phyloP scores from a whole-genome alignment of 1,140 invertebrate genomes.

The Tetraneura akinire region DNA sequence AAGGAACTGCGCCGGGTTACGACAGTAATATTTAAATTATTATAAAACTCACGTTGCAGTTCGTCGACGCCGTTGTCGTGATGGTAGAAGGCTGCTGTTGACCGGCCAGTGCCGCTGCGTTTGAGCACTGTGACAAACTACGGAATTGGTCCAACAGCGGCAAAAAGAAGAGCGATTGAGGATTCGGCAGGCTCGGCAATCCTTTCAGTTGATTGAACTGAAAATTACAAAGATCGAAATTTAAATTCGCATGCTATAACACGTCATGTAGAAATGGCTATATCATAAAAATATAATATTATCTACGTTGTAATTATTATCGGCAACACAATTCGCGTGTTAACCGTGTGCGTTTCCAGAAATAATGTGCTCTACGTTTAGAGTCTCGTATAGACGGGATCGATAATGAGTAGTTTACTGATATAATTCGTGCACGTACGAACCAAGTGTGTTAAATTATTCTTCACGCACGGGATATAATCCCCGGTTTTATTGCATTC shows the following conservation, averaged over 20 bases:
- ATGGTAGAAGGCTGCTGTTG: conserved; percentile 16
- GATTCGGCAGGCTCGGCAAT: conserved; percentile 46
- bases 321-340: no score
- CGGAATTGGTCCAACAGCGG: conserved; percentile 66
- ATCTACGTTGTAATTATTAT: no score
- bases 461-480: neutral
- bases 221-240: no score
- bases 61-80: conserved; percentile 26
- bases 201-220: conserved; percentile 40
- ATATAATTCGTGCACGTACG: neutral
- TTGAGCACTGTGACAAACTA: conserved; percentile 8
- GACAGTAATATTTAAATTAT: no score
- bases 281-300: no score
- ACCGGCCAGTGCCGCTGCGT: neutral
- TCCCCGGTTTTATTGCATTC: conserved; percentile 37
- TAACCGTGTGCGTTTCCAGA: no score
- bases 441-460: conserved; percentile 23
- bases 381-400: no score
- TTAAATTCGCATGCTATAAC: no score
- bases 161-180: conserved; percentile 65
- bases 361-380: no score
- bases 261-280: no score
- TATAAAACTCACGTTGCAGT: conserved; percentile 11
- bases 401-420: neutral
- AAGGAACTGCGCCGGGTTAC: no score